A percentile compares a stretch with the other conserved stretches of the same genome.
These are phyloP conservation scores for Procambarus virginalis DNA, from an alignment of 1,140 invertebrate species.

Conservation along the genomic window DNA sequence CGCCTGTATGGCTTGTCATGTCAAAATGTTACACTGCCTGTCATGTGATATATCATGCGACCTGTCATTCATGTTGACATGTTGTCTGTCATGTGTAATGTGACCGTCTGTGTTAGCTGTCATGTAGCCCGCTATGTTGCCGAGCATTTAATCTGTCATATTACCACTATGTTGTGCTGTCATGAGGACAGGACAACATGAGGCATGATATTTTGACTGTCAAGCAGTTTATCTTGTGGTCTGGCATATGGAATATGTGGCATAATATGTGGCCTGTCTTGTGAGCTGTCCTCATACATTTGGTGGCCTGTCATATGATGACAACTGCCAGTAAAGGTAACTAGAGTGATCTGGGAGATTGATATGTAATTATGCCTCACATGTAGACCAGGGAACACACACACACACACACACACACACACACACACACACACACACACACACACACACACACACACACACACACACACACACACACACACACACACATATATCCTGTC, in stretches of 20 bases:
- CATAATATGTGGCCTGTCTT: background rate
- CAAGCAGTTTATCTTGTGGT: background rate
- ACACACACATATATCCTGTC: background rate
- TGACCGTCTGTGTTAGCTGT: background rate
- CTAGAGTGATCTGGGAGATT: too few species aligned
- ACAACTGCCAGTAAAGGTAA: too few species aligned
- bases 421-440: background rate
- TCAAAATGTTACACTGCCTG: too few species aligned
- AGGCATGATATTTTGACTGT: background rate
- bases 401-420: background rate
- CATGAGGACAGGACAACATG: too few species aligned
- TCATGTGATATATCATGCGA: background rate
- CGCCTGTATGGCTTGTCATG: too few species aligned
- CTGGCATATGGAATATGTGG: background rate
- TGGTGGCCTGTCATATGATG: background rate
- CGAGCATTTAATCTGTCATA: background rate
- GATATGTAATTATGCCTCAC: background rate
- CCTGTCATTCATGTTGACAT: background rate
- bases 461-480: too few species aligned
- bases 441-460: too few species aligned
- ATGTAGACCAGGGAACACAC: background rate
- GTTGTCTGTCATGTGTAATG: background rate
- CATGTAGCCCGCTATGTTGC: background rate
- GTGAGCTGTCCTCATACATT: background rate
- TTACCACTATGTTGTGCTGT: background rate